phyloP scores from a whole-genome alignment of 1,140 invertebrate genomes.

The Drosophila suzukii region DNA sequence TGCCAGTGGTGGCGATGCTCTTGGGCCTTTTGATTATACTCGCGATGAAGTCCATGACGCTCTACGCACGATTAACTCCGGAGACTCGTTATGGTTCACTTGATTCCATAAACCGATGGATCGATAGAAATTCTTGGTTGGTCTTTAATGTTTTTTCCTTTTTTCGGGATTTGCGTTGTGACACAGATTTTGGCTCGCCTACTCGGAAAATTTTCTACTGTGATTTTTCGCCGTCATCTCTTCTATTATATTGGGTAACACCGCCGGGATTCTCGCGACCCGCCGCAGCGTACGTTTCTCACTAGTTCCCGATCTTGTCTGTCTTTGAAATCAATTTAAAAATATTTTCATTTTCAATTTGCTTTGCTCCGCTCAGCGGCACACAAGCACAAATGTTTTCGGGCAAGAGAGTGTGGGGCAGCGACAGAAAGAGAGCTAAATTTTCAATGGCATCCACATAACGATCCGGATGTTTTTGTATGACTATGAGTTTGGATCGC shows the following conservation, averaged over 20 bases:
- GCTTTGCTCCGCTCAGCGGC: conserved; percentile 41
- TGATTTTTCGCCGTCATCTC: conserved; percentile 24
- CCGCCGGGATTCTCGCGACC: conserved; percentile 22
- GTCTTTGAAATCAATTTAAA: conserved; percentile 81
- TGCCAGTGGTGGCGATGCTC: conserved; percentile 38
- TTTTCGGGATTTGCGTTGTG: conserved; percentile 20
- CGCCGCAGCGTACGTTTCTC: conserved; percentile 20
- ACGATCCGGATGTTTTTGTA: conserved; percentile 26
- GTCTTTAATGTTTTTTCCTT: conserved; percentile 31
- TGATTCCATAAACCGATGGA: conserved; percentile 26
- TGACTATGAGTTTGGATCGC: conserved; percentile 1
- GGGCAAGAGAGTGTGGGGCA: conserved; percentile 18
- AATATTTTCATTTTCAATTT: conserved; percentile 80
- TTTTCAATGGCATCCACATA: conserved; percentile 68
- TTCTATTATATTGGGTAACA: conserved; percentile 59
- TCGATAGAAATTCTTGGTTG: conserved; percentile 23
- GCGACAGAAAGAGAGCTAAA: conserved; percentile 6
- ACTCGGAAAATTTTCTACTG: conserved; percentile 45
- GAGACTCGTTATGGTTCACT: conserved; percentile 49
- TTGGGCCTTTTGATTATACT: conserved; percentile 72
- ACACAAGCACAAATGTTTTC: conserved; percentile 8
- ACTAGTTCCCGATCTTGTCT: conserved; percentile 58
- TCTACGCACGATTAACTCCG: conserved; percentile 62
- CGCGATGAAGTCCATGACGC: conserved; percentile 72
- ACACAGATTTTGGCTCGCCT: conserved; percentile 40